Evolutionary conservation across 2,797 vertebrate species (phyloP), one percentile per base, ranked within the genome.

Genomic region (Halcyon chelicuti): DNA sequence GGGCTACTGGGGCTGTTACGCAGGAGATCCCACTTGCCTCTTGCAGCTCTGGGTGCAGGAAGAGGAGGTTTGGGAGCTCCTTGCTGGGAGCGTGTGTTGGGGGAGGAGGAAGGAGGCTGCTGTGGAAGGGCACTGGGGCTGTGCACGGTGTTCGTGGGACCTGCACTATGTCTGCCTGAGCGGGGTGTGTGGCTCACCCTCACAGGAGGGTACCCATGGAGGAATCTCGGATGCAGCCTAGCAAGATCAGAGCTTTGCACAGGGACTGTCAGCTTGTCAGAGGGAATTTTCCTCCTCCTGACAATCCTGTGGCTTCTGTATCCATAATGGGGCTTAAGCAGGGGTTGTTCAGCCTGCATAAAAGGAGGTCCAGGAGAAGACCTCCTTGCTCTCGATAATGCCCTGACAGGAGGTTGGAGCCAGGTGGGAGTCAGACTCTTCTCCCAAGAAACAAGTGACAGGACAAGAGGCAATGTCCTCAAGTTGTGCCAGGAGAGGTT

Each of bases 301-400:
- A 13, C 19, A 37, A 6, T 40, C 39, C n/a, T 33, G 3, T 39
- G 73, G 10, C 26, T 71, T 49, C 58, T 51, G 62, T 7, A 10
- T n/a, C 54, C 5, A 1, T 23, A 35, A 9, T 4, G 40, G n/a
- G 31, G 12, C 10, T 37, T n/a, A 2, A 6, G 14, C 4, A n/a
- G 8, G 55, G n/a, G n/a, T 22, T 57, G 55, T 22, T 57, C 55
- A 57, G 55, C 55, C 55, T 57, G 55, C n/a, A 33, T n/a, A 57
- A 57, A n/a, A 57, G 55, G 20, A 57, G 20, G n/a, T 31, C 33
- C n/a, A 21, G 13, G 20, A 13, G 55, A 57, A 57, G 20, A 57
- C n/a, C 55, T 29, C 28, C 16, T 33, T 33, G 8, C 13, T 33
- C 31, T 31, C 3, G 28, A 18, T 14, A 54, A 8, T 10, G 6